phyloP scores from a whole-genome alignment of 2,797 vertebrate species.

The Balearica regulorum region DNA sequence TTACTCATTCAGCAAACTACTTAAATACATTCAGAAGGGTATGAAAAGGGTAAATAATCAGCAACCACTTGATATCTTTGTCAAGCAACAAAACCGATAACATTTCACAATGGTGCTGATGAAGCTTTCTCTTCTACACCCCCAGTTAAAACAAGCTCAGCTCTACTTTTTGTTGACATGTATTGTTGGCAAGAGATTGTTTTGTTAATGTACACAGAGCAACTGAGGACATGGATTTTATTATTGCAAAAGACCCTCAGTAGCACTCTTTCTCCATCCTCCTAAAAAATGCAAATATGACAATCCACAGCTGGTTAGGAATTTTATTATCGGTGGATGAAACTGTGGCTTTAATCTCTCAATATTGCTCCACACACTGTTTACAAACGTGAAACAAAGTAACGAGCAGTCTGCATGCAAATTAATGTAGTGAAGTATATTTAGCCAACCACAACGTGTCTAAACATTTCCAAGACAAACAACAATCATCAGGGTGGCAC shows the following conservation, averaged over 20 bases:
- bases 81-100: constrained; percentile 4
- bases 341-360: constrained; percentile 8
- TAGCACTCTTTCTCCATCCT: background rate
- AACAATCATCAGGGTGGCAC: constrained; percentile 15
- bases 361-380: background rate
- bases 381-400: constrained; percentile 30
- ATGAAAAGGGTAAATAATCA: constrained; percentile 32
- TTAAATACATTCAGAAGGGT: background rate
- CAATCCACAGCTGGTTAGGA: constrained; percentile 15
- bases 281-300: background rate
- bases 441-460: constrained; percentile 5
- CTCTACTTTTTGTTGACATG: constrained; percentile 20
- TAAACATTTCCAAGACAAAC: constrained; percentile 42
- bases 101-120: constrained; percentile 31
- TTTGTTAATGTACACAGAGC: background rate
- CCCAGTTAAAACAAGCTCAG: background rate
- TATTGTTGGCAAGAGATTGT: background rate
- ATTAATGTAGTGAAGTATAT: constrained; percentile 1
- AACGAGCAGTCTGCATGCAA: background rate
- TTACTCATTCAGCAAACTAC: constrained; percentile 14
- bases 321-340: constrained; percentile 30
- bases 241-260: background rate
- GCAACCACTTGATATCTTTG: background rate
- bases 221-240: background rate
- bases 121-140: background rate